These are phyloP conservation scores for Cavia aperea DNA, from an alignment of 2,113 vertebrate species.

Conservation along the genomic window DNA sequence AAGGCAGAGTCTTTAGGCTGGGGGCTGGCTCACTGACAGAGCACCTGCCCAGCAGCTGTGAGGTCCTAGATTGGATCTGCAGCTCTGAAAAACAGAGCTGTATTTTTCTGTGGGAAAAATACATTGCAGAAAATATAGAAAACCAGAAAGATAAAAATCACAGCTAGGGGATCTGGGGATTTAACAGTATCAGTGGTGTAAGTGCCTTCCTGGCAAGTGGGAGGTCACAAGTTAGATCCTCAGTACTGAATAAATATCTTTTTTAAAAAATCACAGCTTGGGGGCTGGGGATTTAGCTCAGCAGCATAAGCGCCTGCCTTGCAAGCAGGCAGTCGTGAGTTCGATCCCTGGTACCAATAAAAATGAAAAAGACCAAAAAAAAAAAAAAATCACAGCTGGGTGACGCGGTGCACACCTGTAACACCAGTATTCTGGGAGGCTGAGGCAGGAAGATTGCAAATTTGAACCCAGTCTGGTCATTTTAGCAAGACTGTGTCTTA, in stretches of 20 bases:
- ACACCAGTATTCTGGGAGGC: background rate
- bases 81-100: background rate
- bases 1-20: background rate
- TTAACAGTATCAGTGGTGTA: no score
- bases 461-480: background rate
- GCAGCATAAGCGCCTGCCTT: no score
- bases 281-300: no score
- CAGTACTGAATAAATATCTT: no score
- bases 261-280: no score
- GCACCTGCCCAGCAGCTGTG: background rate
- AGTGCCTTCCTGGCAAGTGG: no score
- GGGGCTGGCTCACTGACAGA: background rate
- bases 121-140: conserved; percentile 7
- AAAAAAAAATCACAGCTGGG: background rate
- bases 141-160: background rate
- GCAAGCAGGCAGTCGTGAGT: no score
- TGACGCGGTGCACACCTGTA: background rate
- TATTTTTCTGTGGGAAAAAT: background rate
- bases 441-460: background rate
- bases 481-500: background rate
- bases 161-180: no score
- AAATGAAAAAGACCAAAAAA: no score
- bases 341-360: no score
- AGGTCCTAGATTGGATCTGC: background rate
- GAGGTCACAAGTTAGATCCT: no score